These are phyloP conservation scores for Mythimna loreyi DNA, from an alignment of 2,888 invertebrate genomes.

Conservation along the genomic window DNA sequence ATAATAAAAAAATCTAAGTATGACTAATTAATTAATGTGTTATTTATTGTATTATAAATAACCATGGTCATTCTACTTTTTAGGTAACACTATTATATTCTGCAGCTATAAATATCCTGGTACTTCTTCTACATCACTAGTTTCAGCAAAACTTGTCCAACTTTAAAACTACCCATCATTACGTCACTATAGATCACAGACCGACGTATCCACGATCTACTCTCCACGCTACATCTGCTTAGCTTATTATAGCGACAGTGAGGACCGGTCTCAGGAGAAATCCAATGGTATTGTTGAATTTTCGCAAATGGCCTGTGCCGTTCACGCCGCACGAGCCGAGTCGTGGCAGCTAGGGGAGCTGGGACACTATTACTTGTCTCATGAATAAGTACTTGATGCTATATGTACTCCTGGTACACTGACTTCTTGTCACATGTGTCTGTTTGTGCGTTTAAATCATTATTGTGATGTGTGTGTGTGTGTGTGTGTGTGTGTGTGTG, in stretches of 20 bases:
- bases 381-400: constrained; percentile 58
- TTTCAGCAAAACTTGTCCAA: neutral
- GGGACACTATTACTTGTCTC: constrained; percentile 65
- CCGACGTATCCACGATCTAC: constrained; percentile 61
- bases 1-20: no score
- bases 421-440: constrained; percentile 25
- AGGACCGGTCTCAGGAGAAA: constrained; percentile 70
- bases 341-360: constrained; percentile 67
- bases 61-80: no score
- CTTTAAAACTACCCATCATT: constrained; percentile 13
- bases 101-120: no score
- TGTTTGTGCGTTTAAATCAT: constrained; percentile 5
- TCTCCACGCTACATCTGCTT: constrained; percentile 60
- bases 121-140: no score
- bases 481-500: neutral
- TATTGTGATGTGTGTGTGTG: constrained; percentile 7
- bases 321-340: constrained; percentile 53
- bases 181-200: constrained; percentile 37
- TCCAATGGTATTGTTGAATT: constrained; percentile 76
- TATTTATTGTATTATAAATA: no score
- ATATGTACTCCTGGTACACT: constrained; percentile 21
- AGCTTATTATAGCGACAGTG: constrained; percentile 62
- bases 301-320: constrained; percentile 72
- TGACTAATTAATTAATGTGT: no score
- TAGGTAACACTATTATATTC: no score